These are phyloP conservation scores for Philonicus albiceps DNA, from an alignment of 2,888 invertebrate genomes.

Conservation along the genomic window DNA sequence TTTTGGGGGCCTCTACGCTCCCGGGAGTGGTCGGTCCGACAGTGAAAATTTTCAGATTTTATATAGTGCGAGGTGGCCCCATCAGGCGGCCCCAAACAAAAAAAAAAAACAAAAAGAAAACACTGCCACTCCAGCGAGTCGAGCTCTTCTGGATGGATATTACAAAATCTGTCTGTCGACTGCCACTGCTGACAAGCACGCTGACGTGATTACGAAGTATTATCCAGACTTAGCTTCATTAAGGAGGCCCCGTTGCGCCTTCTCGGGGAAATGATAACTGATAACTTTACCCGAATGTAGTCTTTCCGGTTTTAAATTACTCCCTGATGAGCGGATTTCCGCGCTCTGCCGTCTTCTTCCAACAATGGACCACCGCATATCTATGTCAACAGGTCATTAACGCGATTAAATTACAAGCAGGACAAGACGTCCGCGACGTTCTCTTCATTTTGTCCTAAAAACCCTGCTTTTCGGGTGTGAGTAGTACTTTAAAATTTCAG, in stretches of 20 bases:
- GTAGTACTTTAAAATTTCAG: background rate
- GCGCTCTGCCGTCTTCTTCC: background rate
- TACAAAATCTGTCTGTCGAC: conserved; percentile 3
- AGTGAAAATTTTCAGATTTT: background rate
- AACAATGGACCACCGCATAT: background rate
- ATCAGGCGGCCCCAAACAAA: background rate
- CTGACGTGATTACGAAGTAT: conserved; percentile 7
- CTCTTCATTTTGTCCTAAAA: background rate
- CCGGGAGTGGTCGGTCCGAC: background rate
- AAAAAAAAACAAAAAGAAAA: no score
- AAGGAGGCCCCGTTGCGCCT: background rate
- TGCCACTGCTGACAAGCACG: background rate
- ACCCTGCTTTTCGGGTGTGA: background rate
- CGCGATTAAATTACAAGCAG: background rate
- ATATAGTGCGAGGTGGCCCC: background rate
- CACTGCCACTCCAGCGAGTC: background rate
- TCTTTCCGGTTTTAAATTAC: background rate
- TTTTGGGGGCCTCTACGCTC: background rate
- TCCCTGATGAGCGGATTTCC: background rate
- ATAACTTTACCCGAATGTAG: background rate
- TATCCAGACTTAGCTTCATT: background rate
- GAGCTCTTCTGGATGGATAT: background rate
- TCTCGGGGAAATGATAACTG: background rate
- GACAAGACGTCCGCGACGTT: background rate
- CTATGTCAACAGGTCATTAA: background rate